Base-by-base conservation (phyloP, 1,140 invertebrate genomes). In the Temnothorax curvispinosus region DNA sequence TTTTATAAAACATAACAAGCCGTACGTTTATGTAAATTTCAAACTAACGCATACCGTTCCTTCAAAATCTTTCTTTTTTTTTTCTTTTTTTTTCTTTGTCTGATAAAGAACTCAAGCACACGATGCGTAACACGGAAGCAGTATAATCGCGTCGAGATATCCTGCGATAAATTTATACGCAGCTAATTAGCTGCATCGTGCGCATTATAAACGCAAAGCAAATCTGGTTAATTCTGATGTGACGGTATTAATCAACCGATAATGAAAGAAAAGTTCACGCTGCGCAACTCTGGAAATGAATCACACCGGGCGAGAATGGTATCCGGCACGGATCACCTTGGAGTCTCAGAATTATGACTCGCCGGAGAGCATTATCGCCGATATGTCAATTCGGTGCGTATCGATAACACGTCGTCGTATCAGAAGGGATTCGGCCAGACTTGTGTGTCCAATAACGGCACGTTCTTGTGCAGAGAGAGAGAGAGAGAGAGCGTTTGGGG, bases 221-320 rank as follows among this genome's bases (percentile, higher is more conserved):
- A 54, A n/a, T 78, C 27, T 41, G 9, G 9, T 35, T 35, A 13
- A 67, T 80, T 74, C 47, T 5, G 47, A 71, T 35, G 6, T 18
- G 21, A 41, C 62, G n/a, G 69, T 69, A 54, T 32, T 69, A 80
- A 81, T 81, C 4, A 71, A 69, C 8, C 41, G 35, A 54, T 80
- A 80, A 65, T 52, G 77, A 69, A 81, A 69, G 47, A 71, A 69
- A 80, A 67, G 60, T 38, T 65, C 44, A 69, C 9, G n/a, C 64
- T 69, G 13, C 32, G 77, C 35, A 71, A 54, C 62, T 69, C 64
- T 69, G 11, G 47, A 71, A 71, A 38, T 71, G 77, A 81, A 54
- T 71, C 64, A 71, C 32, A 56, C 50, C 21, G 8, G 71, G 8
- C 35, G 7, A 67, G 62, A 56, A 54, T 5, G 15, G 47, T 71